Evolutionary conservation across 2,888 invertebrate genomes (phyloP).

Genomic region (Aquatica leii): DNA sequence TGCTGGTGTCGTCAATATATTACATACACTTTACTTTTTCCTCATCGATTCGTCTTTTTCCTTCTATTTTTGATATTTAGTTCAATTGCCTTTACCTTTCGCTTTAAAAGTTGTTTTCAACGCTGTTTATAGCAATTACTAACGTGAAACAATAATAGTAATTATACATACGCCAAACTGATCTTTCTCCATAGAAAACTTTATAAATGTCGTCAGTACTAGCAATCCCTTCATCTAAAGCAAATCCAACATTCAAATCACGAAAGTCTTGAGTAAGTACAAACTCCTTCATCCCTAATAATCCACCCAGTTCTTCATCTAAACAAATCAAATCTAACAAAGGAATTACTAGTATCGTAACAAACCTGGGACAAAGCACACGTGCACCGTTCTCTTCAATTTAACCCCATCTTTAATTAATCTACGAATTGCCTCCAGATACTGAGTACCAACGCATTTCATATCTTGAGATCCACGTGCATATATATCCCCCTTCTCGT

Average conservation of each 20-base stretch:
- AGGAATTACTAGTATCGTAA: not conserved
- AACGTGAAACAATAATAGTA: not conserved
- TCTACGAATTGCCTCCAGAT: constrained; percentile 76
- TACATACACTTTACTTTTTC: no score
- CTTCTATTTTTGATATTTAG: no score
- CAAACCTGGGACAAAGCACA: constrained; percentile 76
- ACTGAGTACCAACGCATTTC: constrained; percentile 85
- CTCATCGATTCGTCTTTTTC: no score
- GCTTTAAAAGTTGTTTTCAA: no score
- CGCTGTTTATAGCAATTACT: not conserved
- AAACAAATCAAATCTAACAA: constrained; percentile 31
- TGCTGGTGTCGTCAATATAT: no score
- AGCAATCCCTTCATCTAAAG: constrained; percentile 88
- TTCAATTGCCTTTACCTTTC: no score
- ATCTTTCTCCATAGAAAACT: constrained; percentile 78
- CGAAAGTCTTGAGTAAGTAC: constrained; percentile 78
- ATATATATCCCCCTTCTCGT: constrained; percentile 84
- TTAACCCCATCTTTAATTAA: constrained; percentile 66
- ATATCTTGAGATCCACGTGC: constrained; percentile 82
- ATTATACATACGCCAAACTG: constrained; percentile 81
- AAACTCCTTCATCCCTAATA: constrained; percentile 82
- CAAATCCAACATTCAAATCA: constrained; percentile 81
- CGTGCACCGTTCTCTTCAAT: constrained; percentile 72
- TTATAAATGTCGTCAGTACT: constrained; percentile 71
- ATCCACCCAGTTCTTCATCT: constrained; percentile 92